phyloP scores from a whole-genome alignment of 2,888 invertebrate species.

The Pachymerium ferrugineum region DNA sequence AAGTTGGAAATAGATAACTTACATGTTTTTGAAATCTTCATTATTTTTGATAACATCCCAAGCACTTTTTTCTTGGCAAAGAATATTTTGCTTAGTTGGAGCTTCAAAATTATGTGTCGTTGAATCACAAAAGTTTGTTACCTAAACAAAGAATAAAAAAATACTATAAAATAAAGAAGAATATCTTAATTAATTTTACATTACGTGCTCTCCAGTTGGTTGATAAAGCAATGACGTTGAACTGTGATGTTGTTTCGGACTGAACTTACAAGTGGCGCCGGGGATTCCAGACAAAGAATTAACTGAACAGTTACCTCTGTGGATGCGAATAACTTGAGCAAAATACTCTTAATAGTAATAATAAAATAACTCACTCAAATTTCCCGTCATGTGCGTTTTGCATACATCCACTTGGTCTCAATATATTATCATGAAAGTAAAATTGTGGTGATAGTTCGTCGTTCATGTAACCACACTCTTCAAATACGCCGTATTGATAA shows the following conservation, averaged over 20 bases:
- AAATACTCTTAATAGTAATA: background rate
- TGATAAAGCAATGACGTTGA: background rate
- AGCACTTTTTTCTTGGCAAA: conserved; percentile 44
- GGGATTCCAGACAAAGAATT: background rate
- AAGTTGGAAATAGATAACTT: too few species aligned
- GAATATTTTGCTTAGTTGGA: conserved; percentile 45
- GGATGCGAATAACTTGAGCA: background rate
- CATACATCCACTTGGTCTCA: background rate
- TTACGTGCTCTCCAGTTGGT: background rate
- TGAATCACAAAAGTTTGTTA: background rate
- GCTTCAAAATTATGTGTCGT: background rate
- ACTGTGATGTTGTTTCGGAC: background rate
- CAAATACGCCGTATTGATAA: conserved; percentile 63
- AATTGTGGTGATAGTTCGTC: background rate
- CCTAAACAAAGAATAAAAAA: background rate
- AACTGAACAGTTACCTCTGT: background rate
- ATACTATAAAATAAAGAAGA: too few species aligned
- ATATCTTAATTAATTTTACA: too few species aligned
- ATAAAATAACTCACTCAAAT: background rate
- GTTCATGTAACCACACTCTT: conserved; percentile 52
- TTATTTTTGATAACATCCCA: conserved; percentile 44
- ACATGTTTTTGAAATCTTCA: conserved; percentile 41
- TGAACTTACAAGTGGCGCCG: background rate
- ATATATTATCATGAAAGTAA: background rate
- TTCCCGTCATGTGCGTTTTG: background rate